A percentile compares a stretch with the other conserved stretches of the same genome.
Conservation (phyloP, 2,888 invertebrate species). For the Drosophila nigritarsus region DNA sequence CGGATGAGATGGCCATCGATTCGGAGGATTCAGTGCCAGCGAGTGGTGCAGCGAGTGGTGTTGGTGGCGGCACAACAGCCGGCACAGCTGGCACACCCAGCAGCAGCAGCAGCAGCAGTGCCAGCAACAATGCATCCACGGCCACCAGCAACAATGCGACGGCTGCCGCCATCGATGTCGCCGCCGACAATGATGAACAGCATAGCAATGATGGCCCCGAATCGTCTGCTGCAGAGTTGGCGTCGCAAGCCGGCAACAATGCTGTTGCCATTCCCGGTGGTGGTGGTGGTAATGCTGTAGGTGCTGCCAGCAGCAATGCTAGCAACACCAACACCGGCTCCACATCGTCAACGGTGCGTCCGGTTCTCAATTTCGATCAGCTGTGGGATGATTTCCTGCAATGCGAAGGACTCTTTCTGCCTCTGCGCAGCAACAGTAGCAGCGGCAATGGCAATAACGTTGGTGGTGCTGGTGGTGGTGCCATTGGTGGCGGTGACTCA, state of each 20-base stretch:
- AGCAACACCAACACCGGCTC: neutral
- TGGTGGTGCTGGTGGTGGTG: slow-evolving; percentile 10
- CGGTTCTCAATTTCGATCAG: slow-evolving; percentile 73
- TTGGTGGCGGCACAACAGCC: slow-evolving; percentile 2
- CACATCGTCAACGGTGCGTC: slow-evolving; percentile 37
- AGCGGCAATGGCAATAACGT: slow-evolving; percentile 13
- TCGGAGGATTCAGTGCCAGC: slow-evolving; percentile 59
- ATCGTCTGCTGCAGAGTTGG: slow-evolving; percentile 2
- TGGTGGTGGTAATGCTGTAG: slow-evolving; percentile 12
- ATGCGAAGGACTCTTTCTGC: slow-evolving; percentile 73
- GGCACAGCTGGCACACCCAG: slow-evolving; percentile 17
- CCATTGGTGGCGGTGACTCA: slow-evolving; percentile 11
- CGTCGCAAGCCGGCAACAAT: neutral
- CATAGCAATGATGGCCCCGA: slow-evolving; percentile 7
- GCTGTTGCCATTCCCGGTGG: neutral
- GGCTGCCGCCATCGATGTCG: slow-evolving; percentile 1
- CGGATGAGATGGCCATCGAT: slow-evolving; percentile 78
- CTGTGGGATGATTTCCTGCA: slow-evolving; percentile 77
- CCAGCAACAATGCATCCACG: slow-evolving; percentile 23
- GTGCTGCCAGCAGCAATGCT: slow-evolving; percentile 29
- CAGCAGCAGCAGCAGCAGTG: slow-evolving; percentile 1
- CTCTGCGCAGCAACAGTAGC: slow-evolving; percentile 52
- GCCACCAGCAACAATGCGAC: slow-evolving; percentile 25
- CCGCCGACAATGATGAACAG: slow-evolving; percentile 5
- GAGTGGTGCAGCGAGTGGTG: neutral